phyloP scores from a whole-genome alignment of 2,888 invertebrate species.

The Stictocephala bisonia region DNA sequence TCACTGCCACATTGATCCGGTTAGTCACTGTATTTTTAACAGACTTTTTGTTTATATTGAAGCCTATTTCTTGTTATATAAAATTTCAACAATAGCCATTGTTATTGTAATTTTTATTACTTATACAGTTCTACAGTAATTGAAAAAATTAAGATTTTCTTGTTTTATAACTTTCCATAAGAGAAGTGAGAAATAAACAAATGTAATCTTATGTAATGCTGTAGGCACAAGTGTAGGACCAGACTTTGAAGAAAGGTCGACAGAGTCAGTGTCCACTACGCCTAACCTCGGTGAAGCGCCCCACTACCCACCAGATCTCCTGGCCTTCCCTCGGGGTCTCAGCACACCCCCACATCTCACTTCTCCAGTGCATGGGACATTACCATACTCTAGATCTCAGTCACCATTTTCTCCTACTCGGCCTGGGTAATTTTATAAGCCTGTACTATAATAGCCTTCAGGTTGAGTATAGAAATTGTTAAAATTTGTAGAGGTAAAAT shows the following conservation, averaged over 20 bases:
- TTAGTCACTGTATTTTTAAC: too few species aligned
- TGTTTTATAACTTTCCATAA: too few species aligned
- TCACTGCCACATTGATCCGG: too few species aligned
- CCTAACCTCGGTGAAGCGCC: conserved; percentile 48
- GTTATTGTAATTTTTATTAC: too few species aligned
- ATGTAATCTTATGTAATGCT: conserved; percentile 32
- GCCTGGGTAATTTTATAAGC: too few species aligned
- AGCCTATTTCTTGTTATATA: too few species aligned
- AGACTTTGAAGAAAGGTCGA: conserved; percentile 63
- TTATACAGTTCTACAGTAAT: neutral
- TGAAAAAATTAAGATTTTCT: neutral
- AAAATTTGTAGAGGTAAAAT: neutral
- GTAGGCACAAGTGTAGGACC: conserved; percentile 51
- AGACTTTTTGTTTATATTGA: too few species aligned
- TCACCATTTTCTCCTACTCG: conserved; percentile 67
- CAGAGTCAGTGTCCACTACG: conserved; percentile 69
- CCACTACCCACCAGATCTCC: conserved; percentile 82
- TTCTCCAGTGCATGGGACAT: conserved; percentile 72
- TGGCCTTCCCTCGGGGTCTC: conserved; percentile 78
- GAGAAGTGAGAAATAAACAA: neutral
- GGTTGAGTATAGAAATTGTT: neutral
- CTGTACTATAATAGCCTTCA: neutral
- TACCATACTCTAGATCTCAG: conserved; percentile 82
- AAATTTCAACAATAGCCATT: too few species aligned
- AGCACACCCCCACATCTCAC: conserved; percentile 66